phyloP scores from a whole-genome alignment of 2,888 invertebrate species.

The Lepetodrilus schrolli region DNA sequence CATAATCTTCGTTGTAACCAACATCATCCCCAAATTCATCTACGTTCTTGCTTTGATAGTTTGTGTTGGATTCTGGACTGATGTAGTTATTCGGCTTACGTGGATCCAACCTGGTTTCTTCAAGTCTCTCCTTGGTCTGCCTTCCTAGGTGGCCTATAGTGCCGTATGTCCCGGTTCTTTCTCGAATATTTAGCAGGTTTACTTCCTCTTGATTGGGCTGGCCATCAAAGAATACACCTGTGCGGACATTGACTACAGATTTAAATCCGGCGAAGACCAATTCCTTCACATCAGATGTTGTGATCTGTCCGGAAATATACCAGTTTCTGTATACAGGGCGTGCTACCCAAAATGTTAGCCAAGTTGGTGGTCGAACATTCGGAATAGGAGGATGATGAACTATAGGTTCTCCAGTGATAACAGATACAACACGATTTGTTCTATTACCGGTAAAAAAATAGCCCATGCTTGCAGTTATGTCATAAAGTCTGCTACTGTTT shows the following conservation, averaged over 20 bases:
- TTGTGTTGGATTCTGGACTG: conserved; percentile 47
- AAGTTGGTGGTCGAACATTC: conserved; percentile 53
- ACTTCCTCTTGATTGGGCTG: conserved; percentile 61
- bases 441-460: conserved; percentile 56
- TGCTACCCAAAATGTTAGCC: conserved; percentile 64
- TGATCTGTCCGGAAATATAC: conserved; percentile 65
- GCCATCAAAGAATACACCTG: conserved; percentile 49
- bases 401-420: conserved; percentile 58
- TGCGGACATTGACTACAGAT: conserved; percentile 59
- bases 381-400: conserved; percentile 53
- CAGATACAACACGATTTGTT: conserved; percentile 50
- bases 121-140: conserved; percentile 49
- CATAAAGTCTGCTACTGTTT: conserved; percentile 54
- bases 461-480: conserved; percentile 60
- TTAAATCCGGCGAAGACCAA: conserved; percentile 56
- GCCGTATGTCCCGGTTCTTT: conserved; percentile 57
- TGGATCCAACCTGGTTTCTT: conserved; percentile 49
- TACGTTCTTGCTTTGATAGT: conserved; percentile 59
- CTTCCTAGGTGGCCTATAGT: conserved; percentile 45
- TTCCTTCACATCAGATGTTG: conserved; percentile 51
- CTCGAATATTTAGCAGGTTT: conserved; percentile 61
- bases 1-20: conserved; percentile 62
- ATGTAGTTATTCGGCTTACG: conserved; percentile 50
- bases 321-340: conserved; percentile 62
- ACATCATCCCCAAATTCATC: conserved; percentile 68